These are phyloP conservation scores for Silurus meridionalis DNA, from an alignment of 2,113 vertebrate species.

Conservation along the genomic window DNA sequence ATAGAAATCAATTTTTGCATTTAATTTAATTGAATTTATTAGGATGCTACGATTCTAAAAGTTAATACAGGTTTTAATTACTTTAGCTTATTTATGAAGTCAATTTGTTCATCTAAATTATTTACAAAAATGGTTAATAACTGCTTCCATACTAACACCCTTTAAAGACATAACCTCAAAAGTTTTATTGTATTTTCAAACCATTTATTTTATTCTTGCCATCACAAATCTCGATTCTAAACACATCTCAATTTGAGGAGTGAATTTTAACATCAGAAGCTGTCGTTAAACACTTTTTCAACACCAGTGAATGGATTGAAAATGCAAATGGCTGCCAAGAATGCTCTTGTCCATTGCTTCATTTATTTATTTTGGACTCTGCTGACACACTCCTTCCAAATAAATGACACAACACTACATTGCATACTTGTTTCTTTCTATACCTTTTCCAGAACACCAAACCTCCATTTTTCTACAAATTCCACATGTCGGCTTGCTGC, in stretches of 20 bases:
- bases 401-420: not conserved
- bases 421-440: constrained; percentile 12
- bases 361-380: constrained; percentile 15
- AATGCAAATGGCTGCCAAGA: not conserved
- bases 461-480: constrained; percentile 12
- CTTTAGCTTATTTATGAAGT: not conserved
- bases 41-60: not conserved
- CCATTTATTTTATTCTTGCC: not conserved
- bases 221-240: not conserved
- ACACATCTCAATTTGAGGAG: not conserved
- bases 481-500: constrained; percentile 34
- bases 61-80: not conserved
- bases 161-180: no score
- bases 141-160: not conserved
- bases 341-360: constrained; percentile 1
- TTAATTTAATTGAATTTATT: not conserved
- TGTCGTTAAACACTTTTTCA: not conserved
- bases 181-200: not conserved
- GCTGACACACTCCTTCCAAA: not conserved
- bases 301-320: not conserved
- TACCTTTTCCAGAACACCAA: not conserved
- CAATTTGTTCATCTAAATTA: not conserved
- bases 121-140: not conserved
- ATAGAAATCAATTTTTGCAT: not conserved
- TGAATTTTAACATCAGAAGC: not conserved